Evolutionary conservation across 2,113 vertebrate genomes (phyloP), one percentile per base, ranked within the genome.

Genomic region (Anoura caudifer): DNA sequence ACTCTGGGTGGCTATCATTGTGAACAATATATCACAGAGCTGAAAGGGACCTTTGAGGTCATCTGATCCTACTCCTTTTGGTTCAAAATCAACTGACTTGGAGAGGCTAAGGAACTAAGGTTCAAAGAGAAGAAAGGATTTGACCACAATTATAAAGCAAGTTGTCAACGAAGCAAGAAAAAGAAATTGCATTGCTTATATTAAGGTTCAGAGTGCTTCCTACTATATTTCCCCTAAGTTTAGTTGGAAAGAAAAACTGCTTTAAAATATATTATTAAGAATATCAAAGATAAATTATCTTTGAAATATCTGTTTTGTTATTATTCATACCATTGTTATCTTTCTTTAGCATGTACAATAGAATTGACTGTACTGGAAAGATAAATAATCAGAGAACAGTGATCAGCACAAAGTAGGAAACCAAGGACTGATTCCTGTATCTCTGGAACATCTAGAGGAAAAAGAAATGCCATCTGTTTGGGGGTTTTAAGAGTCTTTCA

Each of bases 251-350:
- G 43, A 38, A 90, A 90, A 69, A 52, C 38, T 20, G 56, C 72
- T 81, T 93, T 88, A 82, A 90, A 85, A 88, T 15, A 50, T 31
- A 12, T 67, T 63, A 72, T 45, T 63, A 52, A 24, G n/a, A 59
- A 70, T 67, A 84, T 33, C n/a, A 90, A 86, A 95, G 54, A 80
- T 33, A 87, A 80, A 92, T 73, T 22, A 83, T 73, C 56, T 91
- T 56, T 65, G 70, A 77, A 83, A 41, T 56, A 80, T 41, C 56
- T 85, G 72, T 50, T 93, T 83, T 33, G 31, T 72, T 65, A 79
- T 77, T 70, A 33, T 69, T 69, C 47, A 79, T 56, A 52, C 14
- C 26, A 50, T 56, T 69, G 41, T 63, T 83, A 31, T 50, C 43
- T 59, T 61, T 36, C 17, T 52, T 79, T 20, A 61, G 26, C 26